A percentile compares a stretch with the other conserved stretches of the same genome.
These are phyloP conservation scores for Parthenolecanium corni DNA, from an alignment of 2,888 invertebrate species.

Conservation along the genomic window DNA sequence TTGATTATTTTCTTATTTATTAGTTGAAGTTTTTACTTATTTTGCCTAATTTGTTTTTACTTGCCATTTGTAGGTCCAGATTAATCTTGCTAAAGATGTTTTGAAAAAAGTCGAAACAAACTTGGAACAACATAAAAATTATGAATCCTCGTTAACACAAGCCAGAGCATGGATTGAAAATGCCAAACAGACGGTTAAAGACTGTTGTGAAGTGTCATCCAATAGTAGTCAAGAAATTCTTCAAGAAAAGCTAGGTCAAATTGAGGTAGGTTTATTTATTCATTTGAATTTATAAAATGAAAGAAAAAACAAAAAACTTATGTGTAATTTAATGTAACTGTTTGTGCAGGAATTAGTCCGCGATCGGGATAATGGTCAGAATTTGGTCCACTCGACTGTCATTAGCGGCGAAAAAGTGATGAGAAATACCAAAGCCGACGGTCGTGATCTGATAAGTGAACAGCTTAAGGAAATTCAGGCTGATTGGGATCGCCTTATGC, in stretches of 20 bases:
- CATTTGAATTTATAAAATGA: not conserved
- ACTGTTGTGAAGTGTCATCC: slow-evolving; percentile 64
- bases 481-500: slow-evolving; percentile 83
- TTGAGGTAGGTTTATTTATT: slow-evolving; percentile 36
- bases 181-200: slow-evolving; percentile 68
- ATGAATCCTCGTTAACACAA: slow-evolving; percentile 60
- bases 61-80: slow-evolving; percentile 47
- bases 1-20: slow-evolving; percentile 5
- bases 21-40: slow-evolving; percentile 1
- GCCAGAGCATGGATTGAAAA: slow-evolving; percentile 77
- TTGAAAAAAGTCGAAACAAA: slow-evolving; percentile 82
- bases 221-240: slow-evolving; percentile 70
- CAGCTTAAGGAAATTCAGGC: slow-evolving; percentile 80
- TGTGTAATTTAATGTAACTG: not conserved
- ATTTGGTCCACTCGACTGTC: slow-evolving; percentile 70
- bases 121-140: slow-evolving; percentile 70
- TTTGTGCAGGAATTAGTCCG: slow-evolving; percentile 59
- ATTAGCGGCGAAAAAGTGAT: slow-evolving; percentile 83
- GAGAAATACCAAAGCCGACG: slow-evolving; percentile 76
- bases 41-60: not conserved
- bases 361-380: slow-evolving; percentile 76
- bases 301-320: too few species aligned
- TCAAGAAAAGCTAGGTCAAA: slow-evolving; percentile 60
- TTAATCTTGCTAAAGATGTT: slow-evolving; percentile 80
- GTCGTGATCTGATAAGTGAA: slow-evolving; percentile 71